phyloP scores from a whole-genome alignment of 2,797 vertebrate genomes.

The Hypotaenidia okinawae region DNA sequence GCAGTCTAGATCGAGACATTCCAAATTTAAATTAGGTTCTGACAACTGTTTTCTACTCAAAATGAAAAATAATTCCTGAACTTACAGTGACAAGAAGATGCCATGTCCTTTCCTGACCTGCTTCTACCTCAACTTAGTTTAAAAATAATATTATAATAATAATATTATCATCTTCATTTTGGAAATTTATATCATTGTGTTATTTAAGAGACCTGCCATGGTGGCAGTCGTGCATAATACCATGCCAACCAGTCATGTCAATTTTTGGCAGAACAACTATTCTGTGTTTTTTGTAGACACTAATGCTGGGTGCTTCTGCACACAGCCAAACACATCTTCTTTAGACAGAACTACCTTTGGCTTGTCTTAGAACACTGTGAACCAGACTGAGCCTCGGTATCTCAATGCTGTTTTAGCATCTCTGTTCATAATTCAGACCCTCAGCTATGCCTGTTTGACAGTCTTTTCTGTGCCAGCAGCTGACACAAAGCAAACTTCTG shows the following conservation, averaged over 20 bases:
- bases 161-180: not conserved
- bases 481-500: not conserved
- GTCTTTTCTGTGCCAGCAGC: not conserved
- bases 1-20: not conserved
- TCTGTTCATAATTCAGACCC: not conserved
- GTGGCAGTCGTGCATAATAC: not conserved
- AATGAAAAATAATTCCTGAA: not conserved
- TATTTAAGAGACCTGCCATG: not conserved
- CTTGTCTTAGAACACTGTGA: not conserved
- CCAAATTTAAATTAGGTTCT: not conserved
- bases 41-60: not conserved
- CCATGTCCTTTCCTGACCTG: not conserved
- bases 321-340: rapidly evolving
- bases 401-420: not conserved
- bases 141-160: not conserved
- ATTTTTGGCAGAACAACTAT: not conserved
- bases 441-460: not conserved
- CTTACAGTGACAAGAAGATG: not conserved
- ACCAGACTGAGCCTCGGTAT: not conserved
- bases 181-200: not conserved
- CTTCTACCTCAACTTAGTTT: not conserved
- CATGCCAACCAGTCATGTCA: not conserved
- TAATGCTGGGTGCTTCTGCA: not conserved
- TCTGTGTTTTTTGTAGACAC: not conserved
- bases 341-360: not conserved